Evolutionary conservation across 2,888 invertebrate species (phyloP).

Genomic region (Cancer borealis): DNA sequence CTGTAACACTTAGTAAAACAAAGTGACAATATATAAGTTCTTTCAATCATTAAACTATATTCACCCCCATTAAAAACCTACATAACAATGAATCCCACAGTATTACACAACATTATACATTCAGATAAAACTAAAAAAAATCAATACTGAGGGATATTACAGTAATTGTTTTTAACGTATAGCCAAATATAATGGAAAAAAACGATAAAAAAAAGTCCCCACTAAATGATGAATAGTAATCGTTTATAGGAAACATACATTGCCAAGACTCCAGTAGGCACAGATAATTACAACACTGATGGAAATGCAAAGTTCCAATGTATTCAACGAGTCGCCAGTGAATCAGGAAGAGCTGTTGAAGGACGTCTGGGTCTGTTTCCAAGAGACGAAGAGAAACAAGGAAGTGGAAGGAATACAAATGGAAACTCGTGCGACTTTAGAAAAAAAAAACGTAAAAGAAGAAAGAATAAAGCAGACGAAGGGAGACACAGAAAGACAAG

Average conservation of each 20-base stretch:
- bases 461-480: slow-evolving; percentile 31
- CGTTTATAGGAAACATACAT: not conserved
- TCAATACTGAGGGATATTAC: not conserved
- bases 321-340: not conserved
- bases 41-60: not conserved
- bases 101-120: no score
- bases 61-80: not conserved
- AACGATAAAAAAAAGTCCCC: not conserved
- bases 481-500: slow-evolving; percentile 1
- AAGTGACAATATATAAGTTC: not conserved
- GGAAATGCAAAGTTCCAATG: not conserved
- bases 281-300: not conserved
- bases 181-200: not conserved
- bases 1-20: not conserved
- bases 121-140: no score
- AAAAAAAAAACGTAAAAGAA: not conserved
- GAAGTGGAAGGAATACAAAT: not conserved
- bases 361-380: not conserved
- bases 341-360: not conserved
- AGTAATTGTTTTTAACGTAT: not conserved
- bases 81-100: not conserved
- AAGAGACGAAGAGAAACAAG: not conserved
- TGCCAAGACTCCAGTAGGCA: not conserved
- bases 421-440: not conserved
- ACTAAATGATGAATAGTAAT: not conserved